Conservation (phyloP, 2,797 vertebrate genomes). For the Betta splendens region DNA sequence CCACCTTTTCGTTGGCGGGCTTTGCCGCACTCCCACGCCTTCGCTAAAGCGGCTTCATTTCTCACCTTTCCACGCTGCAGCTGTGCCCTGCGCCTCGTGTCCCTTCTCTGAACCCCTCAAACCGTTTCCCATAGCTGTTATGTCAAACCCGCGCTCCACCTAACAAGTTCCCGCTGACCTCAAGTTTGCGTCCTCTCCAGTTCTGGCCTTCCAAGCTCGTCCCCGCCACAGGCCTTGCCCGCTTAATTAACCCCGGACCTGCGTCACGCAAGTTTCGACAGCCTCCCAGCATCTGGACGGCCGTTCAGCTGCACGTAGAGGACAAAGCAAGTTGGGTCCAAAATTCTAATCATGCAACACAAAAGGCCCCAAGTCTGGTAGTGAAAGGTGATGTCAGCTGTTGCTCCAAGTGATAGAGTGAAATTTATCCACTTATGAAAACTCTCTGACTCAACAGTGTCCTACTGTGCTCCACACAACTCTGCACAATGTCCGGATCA, state of each 20-base stretch:
- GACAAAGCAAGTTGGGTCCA: conserved; percentile 16
- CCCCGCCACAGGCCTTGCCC: conserved; percentile 67
- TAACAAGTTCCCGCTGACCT: conserved; percentile 78
- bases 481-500: too few relatives aligned
- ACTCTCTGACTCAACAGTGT: too few relatives aligned
- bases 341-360: too few relatives aligned
- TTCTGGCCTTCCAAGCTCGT: conserved; percentile 61
- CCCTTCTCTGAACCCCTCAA: conserved; percentile 63
- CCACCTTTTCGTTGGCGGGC: conserved; percentile 43
- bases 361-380: too few relatives aligned
- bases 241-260: conserved; percentile 82
- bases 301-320: conserved; percentile 15
- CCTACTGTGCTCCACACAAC: too few relatives aligned
- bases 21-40: conserved; percentile 53
- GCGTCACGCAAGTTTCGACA: conserved; percentile 63
- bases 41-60: conserved; percentile 51
- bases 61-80: conserved; percentile 60
- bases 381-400: too few relatives aligned
- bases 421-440: too few relatives aligned
- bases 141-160: conserved; percentile 69
- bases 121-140: conserved; percentile 66
- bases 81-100: conserved; percentile 54
- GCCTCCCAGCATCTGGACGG: conserved; percentile 72
- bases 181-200: conserved; percentile 65
- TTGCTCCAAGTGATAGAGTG: too few relatives aligned